Percentiles rank a stretch among this genome's conserved stretches.
Conservation (phyloP, 2,888 invertebrate genomes). For the Pyrrhia umbra region DNA sequence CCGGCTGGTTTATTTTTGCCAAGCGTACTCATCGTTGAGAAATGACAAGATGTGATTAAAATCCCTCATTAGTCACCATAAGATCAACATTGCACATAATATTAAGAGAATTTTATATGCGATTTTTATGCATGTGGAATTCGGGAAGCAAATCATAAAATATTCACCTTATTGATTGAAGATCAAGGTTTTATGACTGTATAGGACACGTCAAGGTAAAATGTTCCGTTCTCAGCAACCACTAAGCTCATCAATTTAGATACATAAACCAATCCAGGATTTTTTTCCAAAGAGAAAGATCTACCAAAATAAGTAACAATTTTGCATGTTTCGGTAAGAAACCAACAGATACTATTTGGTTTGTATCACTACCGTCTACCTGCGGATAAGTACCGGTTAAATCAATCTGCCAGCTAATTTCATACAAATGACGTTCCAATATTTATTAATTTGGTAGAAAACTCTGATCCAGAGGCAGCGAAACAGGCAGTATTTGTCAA, state of each 20-base stretch:
- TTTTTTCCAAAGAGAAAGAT: too few species aligned
- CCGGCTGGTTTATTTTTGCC: constrained; percentile 79
- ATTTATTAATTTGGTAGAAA: too few species aligned
- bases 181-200: not conserved
- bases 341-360: not conserved
- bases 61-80: constrained; percentile 78
- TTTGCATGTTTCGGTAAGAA: not conserved
- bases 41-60: constrained; percentile 70
- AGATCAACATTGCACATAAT: constrained; percentile 47
- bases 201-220: not conserved
- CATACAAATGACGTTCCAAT: too few species aligned
- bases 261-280: too few species aligned
- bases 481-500: not conserved
- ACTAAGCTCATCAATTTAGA: not conserved
- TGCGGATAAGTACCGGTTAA: too few species aligned
- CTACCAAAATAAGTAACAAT: not conserved
- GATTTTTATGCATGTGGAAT: constrained; percentile 2
- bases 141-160: not conserved
- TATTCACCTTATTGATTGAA: not conserved
- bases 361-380: too few species aligned
- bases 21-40: constrained; percentile 64
- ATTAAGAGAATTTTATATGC: not conserved
- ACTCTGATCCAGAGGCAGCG: too few species aligned
- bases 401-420: too few species aligned
- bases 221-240: not conserved